Conservation (phyloP, 2,113 vertebrate genomes). For the Dicerorhinus sumatrensis region DNA sequence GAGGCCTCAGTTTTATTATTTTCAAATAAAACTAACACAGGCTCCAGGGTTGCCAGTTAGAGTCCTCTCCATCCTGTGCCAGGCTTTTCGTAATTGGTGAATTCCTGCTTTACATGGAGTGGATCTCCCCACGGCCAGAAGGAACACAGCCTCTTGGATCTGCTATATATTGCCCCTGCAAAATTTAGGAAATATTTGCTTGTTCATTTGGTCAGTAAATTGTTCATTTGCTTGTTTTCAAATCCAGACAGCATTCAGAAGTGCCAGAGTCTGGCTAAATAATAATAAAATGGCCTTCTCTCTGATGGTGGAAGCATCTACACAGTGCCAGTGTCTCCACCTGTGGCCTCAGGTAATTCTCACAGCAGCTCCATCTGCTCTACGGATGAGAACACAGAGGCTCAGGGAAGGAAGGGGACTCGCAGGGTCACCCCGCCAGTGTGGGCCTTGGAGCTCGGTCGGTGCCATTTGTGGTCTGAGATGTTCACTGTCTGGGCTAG, state of each 20-base stretch:
- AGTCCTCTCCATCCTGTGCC: not conserved
- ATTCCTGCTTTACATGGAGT: not conserved
- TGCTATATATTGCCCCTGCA: not conserved
- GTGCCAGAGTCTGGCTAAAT: not conserved
- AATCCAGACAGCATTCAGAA: not conserved
- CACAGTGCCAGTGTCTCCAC: not conserved
- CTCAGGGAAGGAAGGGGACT: not conserved
- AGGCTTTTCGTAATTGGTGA: not conserved
- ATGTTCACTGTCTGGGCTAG: not conserved
- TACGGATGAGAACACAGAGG: not conserved
- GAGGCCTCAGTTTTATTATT: not conserved
- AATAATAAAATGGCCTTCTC: not conserved
- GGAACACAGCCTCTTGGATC: not conserved
- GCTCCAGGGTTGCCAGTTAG: not conserved
- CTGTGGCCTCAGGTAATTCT: not conserved
- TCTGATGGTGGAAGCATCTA: not conserved
- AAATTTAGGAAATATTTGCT: not conserved
- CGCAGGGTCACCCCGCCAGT: not conserved
- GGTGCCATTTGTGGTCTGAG: not conserved
- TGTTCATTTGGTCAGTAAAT: not conserved
- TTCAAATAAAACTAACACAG: not conserved
- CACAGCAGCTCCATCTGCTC: not conserved
- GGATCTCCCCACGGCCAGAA: not conserved
- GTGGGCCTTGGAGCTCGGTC: not conserved
- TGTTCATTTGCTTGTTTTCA: not conserved